These are phyloP conservation scores for Tachycineta bicolor DNA, from an alignment of 2,113 vertebrate genomes.

Conservation along the genomic window DNA sequence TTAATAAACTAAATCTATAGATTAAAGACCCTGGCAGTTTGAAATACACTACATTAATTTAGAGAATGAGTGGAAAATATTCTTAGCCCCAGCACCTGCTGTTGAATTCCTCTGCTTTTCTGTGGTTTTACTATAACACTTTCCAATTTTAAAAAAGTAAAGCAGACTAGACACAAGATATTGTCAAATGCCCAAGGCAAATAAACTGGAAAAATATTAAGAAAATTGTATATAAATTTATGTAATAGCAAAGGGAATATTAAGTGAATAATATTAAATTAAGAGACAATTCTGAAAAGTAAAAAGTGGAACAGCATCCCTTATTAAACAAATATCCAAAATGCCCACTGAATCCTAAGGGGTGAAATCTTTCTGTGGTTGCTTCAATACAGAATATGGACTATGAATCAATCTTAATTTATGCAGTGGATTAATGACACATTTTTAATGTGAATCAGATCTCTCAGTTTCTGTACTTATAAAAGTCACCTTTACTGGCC, in stretches of 20 bases:
- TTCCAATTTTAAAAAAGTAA: slow-evolving; percentile 1
- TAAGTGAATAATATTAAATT: not conserved
- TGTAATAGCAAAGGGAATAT: not conserved
- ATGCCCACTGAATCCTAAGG: not conserved
- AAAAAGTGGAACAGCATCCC: not conserved
- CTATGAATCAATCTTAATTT: slow-evolving; percentile 10
- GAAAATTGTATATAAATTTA: not conserved
- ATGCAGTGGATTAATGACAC: not conserved
- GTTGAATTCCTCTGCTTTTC: slow-evolving; percentile 5
- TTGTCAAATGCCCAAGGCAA: slow-evolving; percentile 21
- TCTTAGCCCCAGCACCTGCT: slow-evolving; percentile 17
- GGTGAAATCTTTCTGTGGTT: not conserved
- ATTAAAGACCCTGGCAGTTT: not conserved
- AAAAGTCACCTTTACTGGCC: slow-evolving; percentile 32
- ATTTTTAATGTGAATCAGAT: slow-evolving; percentile 26
- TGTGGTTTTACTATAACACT: not conserved
- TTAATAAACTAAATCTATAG: not conserved
- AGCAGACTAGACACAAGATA: slow-evolving; percentile 13
- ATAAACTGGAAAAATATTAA: slow-evolving; percentile 19
- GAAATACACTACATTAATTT: not conserved
- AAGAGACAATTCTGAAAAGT: not conserved
- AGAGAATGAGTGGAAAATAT: slow-evolving; percentile 14
- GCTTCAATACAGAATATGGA: not conserved
- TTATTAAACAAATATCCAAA: not conserved
- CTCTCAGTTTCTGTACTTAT: not conserved